phyloP scores from a whole-genome alignment of 2,113 vertebrate species.

The Agelaius tricolor region DNA sequence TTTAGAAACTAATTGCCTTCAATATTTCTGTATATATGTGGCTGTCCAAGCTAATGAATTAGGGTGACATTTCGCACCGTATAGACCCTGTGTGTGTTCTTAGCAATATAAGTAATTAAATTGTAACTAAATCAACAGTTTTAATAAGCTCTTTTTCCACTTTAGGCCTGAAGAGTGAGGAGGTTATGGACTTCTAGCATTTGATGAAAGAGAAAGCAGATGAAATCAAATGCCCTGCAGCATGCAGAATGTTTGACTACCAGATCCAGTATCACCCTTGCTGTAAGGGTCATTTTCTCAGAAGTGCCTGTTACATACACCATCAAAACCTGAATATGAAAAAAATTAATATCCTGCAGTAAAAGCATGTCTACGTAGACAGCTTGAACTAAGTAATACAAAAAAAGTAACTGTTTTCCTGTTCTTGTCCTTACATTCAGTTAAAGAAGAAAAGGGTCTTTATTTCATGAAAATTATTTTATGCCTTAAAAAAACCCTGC shows the following conservation, averaged over 20 bases:
- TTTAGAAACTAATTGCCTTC: not conserved
- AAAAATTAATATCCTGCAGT: not conserved
- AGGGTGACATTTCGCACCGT: not conserved
- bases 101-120: not conserved
- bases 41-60: not conserved
- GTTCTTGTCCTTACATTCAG: not conserved
- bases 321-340: not conserved
- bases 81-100: not conserved
- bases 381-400: not conserved
- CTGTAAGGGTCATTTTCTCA: not conserved
- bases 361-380: not conserved
- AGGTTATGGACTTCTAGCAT: not conserved
- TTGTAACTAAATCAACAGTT: not conserved
- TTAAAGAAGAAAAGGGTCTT: not conserved
- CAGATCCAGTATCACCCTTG: not conserved
- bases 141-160: not conserved
- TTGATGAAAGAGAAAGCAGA: not conserved
- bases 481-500: not conserved
- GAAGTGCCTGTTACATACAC: not conserved
- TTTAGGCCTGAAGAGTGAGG: not conserved
- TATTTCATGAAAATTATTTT: not conserved
- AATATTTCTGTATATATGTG: not conserved
- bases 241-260: not conserved
- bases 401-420: not conserved
- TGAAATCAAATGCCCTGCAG: not conserved